A percentile compares a stretch with the other conserved stretches of the same genome.
phyloP scores from a whole-genome alignment of 2,888 invertebrate species.

The Boloria euphrosyne region DNA sequence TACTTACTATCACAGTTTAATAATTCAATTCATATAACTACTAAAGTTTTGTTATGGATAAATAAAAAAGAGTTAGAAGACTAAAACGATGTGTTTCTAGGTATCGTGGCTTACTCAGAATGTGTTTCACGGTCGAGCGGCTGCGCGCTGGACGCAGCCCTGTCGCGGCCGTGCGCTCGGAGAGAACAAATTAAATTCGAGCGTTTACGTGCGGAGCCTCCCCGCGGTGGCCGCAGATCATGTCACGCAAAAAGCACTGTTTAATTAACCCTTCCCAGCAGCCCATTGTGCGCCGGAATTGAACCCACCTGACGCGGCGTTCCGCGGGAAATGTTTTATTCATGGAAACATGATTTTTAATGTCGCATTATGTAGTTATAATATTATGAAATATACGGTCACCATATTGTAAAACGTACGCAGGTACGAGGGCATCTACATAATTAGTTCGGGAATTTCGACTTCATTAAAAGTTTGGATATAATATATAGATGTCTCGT shows the following conservation, averaged over 20 bases:
- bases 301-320: conserved; percentile 15
- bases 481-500: no score
- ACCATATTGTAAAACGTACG: no score
- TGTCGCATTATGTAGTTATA: conserved; percentile 2
- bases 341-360: conserved; percentile 5
- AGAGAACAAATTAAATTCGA: conserved; percentile 35
- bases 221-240: conserved; percentile 17
- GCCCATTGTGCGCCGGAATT: conserved; percentile 29
- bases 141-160: conserved; percentile 17
- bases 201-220: conserved; percentile 31
- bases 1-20: no score
- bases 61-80: conserved; percentile 1
- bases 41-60: not conserved
- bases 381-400: no score
- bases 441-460: no score
- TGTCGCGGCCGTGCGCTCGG: conserved; percentile 19
- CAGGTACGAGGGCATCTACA: no score
- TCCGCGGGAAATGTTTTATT: conserved; percentile 14
- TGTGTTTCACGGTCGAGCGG: conserved; percentile 23
- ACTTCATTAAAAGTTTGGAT: no score
- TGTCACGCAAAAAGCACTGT: conserved; percentile 29
- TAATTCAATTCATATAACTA: not conserved
- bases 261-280: conserved; percentile 35
- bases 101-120: conserved; percentile 15
- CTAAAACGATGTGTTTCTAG: conserved; percentile 12